phyloP scores from a whole-genome alignment of 2,797 vertebrate species.

The Adelosebastes latens region DNA sequence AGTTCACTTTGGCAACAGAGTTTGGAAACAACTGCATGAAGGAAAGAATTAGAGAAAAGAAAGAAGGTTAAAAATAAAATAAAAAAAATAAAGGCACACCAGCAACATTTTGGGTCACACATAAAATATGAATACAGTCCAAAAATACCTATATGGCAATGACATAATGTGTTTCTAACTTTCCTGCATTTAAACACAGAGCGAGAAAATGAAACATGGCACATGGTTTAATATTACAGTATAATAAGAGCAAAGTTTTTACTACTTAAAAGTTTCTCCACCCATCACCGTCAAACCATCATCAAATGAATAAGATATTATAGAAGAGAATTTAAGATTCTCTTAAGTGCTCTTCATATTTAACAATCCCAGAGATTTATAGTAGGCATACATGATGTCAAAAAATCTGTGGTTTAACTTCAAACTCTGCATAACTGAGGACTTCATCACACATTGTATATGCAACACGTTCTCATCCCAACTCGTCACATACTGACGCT shows the following conservation, averaged over 20 bases:
- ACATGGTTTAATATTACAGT: slow-evolving; percentile 33
- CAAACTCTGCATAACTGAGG: slow-evolving; percentile 10
- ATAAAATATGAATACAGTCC: slow-evolving; percentile 30
- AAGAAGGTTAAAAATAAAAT: slow-evolving; percentile 9
- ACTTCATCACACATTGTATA: neutral
- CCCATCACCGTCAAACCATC: slow-evolving; percentile 11
- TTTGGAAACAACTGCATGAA: slow-evolving; percentile 24
- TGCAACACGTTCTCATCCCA: too few relatives aligned
- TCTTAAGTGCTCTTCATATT: slow-evolving; percentile 38
- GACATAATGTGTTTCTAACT: neutral
- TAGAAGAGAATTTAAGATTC: neutral
- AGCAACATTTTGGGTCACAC: slow-evolving; percentile 43
- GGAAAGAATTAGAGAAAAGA: neutral
- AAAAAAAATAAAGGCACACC: slow-evolving; percentile 52
- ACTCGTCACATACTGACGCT: too few relatives aligned
- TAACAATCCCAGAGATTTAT: slow-evolving; percentile 14
- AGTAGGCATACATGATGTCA: neutral
- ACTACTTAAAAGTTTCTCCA: neutral
- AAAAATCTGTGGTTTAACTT: slow-evolving; percentile 20
- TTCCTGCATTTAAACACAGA: slow-evolving; percentile 15
- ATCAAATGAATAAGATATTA: neutral
- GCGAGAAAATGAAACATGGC: slow-evolving; percentile 39
- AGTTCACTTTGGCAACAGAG: slow-evolving; percentile 54
- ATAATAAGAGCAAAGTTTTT: slow-evolving; percentile 23
- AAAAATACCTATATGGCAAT: slow-evolving; percentile 36